Evolutionary conservation across 2,888 invertebrate species (phyloP), one percentile per base, ranked within the genome.

Genomic region (Polyommatus icarus): DNA sequence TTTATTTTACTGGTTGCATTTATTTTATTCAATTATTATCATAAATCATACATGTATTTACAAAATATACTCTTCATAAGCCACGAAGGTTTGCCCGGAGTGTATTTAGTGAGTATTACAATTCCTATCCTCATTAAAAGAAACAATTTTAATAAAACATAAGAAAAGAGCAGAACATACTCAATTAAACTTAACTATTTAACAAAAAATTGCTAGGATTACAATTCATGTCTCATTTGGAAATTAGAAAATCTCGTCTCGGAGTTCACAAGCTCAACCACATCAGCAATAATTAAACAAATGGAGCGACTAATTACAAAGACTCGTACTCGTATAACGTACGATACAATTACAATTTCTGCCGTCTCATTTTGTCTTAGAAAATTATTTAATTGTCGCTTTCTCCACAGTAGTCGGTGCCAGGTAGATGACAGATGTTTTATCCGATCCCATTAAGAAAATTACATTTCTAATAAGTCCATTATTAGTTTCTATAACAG

Each of bases 301-400:
- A 84, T 84, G 84, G 86, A 82, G 80, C 81, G 80, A 84, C 85
- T 89, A 90, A 91, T 91, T 90, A 90, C 24, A 87, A 85, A 85
- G 85, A 86, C 50, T 73, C 40, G 15, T 46, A 86, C 50, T 73
- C 40, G 15, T 46, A 24, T 73, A 20, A 46, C 46, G 86, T 83
- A 87, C 88, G 87, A 88, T 88, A 88, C 91, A 90, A 92, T 91
- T 91, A 90, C 84, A 84, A 81, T 84, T 87, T 90, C 90, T 87
- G 90, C 91, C 87, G 85, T 90, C 91, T 92, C 91, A 91, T 88
- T 88, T 89, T 87, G 85, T 84, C 84, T 85, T 85, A 87, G 86
- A 89, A 87, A 89, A 89, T 88, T 85, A 89, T 90, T 90, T 91
- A 92, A 91, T 92, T 90, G 90, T 85, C 85, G 86, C 91, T 92